Evolutionary conservation across 1,140 invertebrate species (phyloP).

Genomic region (Brachionus plicatilis): DNA sequence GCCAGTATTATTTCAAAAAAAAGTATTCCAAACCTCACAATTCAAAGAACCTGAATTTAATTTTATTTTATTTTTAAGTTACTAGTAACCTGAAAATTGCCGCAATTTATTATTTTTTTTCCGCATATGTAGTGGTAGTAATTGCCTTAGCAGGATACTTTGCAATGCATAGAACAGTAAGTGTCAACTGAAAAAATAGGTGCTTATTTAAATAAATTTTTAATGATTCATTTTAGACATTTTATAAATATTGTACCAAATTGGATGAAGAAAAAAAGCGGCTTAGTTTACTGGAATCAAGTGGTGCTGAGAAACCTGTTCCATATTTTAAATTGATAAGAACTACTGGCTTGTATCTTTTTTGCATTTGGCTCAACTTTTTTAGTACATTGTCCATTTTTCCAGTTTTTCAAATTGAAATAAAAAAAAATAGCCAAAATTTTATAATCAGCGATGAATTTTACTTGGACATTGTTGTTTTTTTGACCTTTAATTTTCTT

Average conservation of each 20-base stretch:
- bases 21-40: neutral
- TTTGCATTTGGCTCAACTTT: conserved; percentile 39
- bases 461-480: neutral
- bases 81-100: neutral
- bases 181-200: neutral
- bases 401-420: conserved; percentile 7
- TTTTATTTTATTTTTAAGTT: neutral
- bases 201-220: neutral
- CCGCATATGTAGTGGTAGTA: neutral
- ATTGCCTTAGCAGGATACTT: neutral
- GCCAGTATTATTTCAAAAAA: conserved; percentile 23
- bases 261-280: conserved; percentile 21
- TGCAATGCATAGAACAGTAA: conserved; percentile 2
- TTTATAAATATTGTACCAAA: neutral
- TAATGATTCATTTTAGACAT: neutral
- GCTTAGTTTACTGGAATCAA: neutral
- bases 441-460: conserved; percentile 7
- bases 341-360: neutral
- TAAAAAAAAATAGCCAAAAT: conserved; percentile 5
- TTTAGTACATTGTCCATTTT: conserved; percentile 14
- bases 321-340: neutral
- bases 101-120: conserved; percentile 14
- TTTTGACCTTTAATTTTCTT: conserved; percentile 28
- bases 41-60: neutral
- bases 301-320: neutral